Evolutionary conservation across 2,888 invertebrate genomes (phyloP).

Genomic region (Busseola fusca): DNA sequence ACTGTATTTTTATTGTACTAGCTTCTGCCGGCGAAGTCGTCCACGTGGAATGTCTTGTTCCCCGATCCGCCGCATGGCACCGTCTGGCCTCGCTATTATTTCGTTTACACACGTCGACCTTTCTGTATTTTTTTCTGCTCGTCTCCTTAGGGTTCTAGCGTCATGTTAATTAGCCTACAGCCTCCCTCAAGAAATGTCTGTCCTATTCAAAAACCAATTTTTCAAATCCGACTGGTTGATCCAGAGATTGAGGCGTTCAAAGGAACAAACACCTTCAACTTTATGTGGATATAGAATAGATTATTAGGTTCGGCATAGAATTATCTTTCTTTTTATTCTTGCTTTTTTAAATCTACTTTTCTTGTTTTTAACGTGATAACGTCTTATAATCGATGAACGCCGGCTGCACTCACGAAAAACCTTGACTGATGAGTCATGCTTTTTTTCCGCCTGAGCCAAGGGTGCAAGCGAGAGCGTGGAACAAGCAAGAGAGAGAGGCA

Average conservation of each 20-base stretch:
- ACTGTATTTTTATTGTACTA: neutral
- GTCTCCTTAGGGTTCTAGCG: neutral
- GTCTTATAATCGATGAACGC: too few species aligned
- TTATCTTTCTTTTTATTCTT: too few species aligned
- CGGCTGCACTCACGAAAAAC: too few species aligned
- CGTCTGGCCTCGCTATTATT: neutral
- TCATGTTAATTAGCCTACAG: neutral
- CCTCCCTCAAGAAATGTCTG: neutral
- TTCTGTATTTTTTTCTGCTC: neutral
- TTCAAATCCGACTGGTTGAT: neutral
- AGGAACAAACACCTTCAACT: neutral
- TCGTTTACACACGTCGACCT: neutral
- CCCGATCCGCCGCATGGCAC: too few species aligned
- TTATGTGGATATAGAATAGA: neutral
- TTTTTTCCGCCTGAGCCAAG: too few species aligned
- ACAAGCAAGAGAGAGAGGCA: too few species aligned
- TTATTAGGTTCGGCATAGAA: constrained; percentile 2
- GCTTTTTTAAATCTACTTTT: too few species aligned
- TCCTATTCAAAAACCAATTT: neutral
- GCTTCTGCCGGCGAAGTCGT: neutral
- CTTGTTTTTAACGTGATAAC: too few species aligned
- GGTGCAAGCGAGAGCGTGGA: too few species aligned
- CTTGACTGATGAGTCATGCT: too few species aligned
- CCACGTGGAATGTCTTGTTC: neutral
- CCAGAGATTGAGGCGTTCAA: neutral